phyloP scores from a whole-genome alignment of 2,888 invertebrate genomes.

The Ornithoptera alexandrae region DNA sequence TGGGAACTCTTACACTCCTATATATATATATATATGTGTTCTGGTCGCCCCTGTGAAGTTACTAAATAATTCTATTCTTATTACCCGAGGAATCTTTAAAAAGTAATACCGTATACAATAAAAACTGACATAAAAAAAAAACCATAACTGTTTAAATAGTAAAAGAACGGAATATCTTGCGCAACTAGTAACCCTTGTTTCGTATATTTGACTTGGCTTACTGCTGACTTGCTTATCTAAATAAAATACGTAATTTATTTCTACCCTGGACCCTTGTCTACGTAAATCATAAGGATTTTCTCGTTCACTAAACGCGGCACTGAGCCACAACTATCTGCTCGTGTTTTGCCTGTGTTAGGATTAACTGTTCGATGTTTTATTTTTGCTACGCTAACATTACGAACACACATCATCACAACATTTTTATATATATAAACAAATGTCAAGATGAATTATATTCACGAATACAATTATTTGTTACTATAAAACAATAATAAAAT shows the following conservation, averaged over 20 bases:
- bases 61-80: no score
- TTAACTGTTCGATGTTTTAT: neutral
- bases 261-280: slow-evolving; percentile 28
- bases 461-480: no score
- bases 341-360: slow-evolving; percentile 5
- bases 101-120: no score
- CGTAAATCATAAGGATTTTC: slow-evolving; percentile 28
- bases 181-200: slow-evolving; percentile 22
- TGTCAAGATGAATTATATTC: no score
- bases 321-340: slow-evolving; percentile 4
- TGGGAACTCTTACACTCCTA: no score
- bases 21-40: no score
- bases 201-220: slow-evolving; percentile 12
- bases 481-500: no score
- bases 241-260: slow-evolving; percentile 30
- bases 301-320: slow-evolving; percentile 14
- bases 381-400: neutral
- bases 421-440: no score
- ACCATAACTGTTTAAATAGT: neutral
- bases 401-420: neutral
- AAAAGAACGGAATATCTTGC: neutral
- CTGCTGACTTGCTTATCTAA: slow-evolving; percentile 28
- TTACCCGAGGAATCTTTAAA: no score
- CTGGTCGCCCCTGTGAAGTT: no score
- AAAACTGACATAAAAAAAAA: no score